A percentile compares a stretch with the other conserved stretches of the same genome.
Evolutionary conservation across 2,888 invertebrate species (phyloP).

Genomic region (Acleris laterana): DNA sequence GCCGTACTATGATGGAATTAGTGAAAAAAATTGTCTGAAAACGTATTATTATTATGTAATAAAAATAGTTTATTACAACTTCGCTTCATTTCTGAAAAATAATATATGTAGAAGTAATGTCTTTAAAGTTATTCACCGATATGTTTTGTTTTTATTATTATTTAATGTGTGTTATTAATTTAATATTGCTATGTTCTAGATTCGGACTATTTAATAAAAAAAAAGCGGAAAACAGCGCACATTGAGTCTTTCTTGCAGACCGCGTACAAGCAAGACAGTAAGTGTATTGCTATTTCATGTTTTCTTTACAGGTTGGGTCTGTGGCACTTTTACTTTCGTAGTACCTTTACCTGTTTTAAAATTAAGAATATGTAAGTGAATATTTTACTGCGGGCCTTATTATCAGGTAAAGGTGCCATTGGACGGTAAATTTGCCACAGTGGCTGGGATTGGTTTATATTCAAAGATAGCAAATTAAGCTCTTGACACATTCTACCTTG

Average conservation of each 20-base stretch:
- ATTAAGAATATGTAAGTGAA: background rate
- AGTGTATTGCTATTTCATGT: conserved; percentile 51
- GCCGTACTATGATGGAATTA: too few species aligned
- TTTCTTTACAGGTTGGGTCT: conserved; percentile 12
- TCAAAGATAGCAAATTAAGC: too few species aligned
- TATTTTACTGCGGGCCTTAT: background rate
- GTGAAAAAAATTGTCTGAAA: too few species aligned
- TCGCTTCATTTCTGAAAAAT: too few species aligned
- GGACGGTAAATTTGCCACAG: too few species aligned
- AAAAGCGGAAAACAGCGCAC: conserved; percentile 56
- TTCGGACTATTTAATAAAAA: conserved; percentile 46
- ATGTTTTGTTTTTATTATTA: conserved; percentile 9
- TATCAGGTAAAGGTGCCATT: too few species aligned
- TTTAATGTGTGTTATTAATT: conserved; percentile 41
- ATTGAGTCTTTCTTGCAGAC: conserved; percentile 48
- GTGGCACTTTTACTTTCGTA: background rate
- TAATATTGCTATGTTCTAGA: conserved; percentile 49
- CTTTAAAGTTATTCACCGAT: background rate
- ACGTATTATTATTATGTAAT: too few species aligned
- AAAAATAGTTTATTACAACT: too few species aligned
- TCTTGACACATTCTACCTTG: too few species aligned
- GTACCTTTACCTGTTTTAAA: background rate
- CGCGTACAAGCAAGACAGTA: conserved; percentile 68
- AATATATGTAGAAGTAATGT: too few species aligned
- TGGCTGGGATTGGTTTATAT: too few species aligned